Conservation (phyloP, 2,113 vertebrate genomes). For the Colaptes auratus region DNA sequence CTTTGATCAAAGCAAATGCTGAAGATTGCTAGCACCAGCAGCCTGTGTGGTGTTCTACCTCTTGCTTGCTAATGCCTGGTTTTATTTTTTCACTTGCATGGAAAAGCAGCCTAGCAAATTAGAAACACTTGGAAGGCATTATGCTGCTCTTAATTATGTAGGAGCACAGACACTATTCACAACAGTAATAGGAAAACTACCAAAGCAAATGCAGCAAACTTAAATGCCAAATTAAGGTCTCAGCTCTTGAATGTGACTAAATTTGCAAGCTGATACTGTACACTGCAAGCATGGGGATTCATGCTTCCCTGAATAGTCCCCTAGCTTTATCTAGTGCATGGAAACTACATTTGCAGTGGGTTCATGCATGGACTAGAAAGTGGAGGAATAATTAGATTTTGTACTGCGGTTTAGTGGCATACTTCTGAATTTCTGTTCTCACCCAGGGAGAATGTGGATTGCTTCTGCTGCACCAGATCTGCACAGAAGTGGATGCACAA, state of each 20-base stretch:
- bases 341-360: not conserved
- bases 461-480: not conserved
- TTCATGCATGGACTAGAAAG: not conserved
- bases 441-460: not conserved
- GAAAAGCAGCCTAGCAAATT: slow-evolving; percentile 32
- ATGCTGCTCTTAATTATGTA: slow-evolving; percentile 18
- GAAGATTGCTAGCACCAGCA: not conserved
- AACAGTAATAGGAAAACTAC: slow-evolving; percentile 26
- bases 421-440: not conserved
- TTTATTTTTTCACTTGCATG: not conserved
- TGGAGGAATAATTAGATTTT: not conserved
- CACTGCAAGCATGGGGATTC: not conserved
- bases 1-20: not conserved
- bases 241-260: not conserved
- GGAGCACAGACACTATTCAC: slow-evolving; percentile 4
- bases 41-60: not conserved
- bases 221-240: slow-evolving; percentile 11
- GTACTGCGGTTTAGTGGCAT: accelerated
- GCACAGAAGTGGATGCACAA: not conserved
- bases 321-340: not conserved
- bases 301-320: not conserved
- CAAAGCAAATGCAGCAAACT: not conserved
- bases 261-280: not conserved
- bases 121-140: not conserved
- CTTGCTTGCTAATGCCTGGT: not conserved